Percentiles rank a stretch among this genome's conserved stretches.
phyloP scores from a whole-genome alignment of 35 echinoderm and acorn worm species.

The Diadema setosum region DNA sequence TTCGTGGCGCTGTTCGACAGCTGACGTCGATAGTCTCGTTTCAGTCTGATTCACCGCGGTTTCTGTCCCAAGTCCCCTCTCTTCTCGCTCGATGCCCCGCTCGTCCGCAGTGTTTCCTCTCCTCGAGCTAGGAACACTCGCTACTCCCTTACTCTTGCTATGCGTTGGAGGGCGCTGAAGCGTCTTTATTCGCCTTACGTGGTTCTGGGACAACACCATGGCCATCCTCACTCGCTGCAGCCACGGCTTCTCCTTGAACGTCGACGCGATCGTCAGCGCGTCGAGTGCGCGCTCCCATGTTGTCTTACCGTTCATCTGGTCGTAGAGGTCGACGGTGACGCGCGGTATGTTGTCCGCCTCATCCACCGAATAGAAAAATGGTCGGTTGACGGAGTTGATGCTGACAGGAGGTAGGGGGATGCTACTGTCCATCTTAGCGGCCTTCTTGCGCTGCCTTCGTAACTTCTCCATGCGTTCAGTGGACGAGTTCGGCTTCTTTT shows the following conservation, averaged over 20 bases:
- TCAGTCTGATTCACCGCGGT: background rate
- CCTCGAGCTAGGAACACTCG: background rate
- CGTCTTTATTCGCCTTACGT: constrained; percentile 50
- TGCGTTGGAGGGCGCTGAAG: background rate
- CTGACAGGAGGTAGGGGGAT: constrained; percentile 74
- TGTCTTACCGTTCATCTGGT: constrained; percentile 65
- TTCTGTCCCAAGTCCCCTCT: background rate
- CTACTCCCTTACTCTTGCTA: background rate
- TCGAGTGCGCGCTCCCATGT: constrained; percentile 90
- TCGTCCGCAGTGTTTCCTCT: background rate
- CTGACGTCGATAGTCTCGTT: background rate
- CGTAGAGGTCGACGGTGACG: constrained; percentile 68
- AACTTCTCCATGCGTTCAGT: constrained; percentile 55
- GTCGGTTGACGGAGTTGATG: constrained; percentile 29
- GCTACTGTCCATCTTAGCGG: constrained; percentile 74
- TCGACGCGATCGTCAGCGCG: constrained; percentile 77
- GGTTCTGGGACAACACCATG: constrained; percentile 76
- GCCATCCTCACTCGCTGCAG: constrained; percentile 78
- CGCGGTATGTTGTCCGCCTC: constrained; percentile 64
- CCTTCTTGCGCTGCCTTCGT: constrained; percentile 53
- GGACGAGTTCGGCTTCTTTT: constrained; percentile 18
- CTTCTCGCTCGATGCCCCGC: background rate
- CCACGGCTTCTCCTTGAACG: constrained; percentile 95
- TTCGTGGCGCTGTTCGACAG: background rate
- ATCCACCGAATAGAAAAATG: constrained; percentile 48